A percentile compares a stretch with the other conserved stretches of the same genome.
Conservation (phyloP, 2,797 vertebrate species). For the Dendrocincla fuliginosa region DNA sequence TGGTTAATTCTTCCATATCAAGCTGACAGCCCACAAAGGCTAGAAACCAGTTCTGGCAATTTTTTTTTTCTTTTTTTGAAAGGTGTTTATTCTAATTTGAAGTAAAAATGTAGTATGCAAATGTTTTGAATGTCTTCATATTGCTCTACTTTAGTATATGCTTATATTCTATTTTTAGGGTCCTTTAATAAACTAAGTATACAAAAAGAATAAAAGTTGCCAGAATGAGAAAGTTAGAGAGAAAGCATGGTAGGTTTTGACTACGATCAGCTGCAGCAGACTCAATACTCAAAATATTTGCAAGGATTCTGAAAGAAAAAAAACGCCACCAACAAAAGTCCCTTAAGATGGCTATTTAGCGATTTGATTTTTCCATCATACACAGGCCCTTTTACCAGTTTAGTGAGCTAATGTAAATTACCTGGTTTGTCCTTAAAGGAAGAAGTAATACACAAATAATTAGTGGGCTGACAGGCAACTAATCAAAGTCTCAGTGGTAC, state of each 20-base stretch:
- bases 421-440: constrained; percentile 35
- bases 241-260: neutral
- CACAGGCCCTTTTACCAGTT: neutral
- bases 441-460: constrained; percentile 56
- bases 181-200: neutral
- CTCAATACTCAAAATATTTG: neutral
- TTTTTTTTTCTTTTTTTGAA: neutral
- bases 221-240: neutral
- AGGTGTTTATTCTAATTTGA: neutral
- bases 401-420: constrained; percentile 22
- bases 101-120: neutral
- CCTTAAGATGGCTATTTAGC: neutral
- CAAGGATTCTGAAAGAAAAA: neutral
- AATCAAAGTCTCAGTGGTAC: constrained; percentile 54
- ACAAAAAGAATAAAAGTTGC: neutral
- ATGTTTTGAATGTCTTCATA: neutral
- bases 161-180: neutral
- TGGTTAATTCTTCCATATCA: neutral
- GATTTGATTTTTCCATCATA: constrained; percentile 26
- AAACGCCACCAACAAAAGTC: fast-evolving
- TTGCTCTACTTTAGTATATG: neutral
- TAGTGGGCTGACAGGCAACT: constrained; percentile 46
- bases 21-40: neutral
- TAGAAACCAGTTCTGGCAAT: neutral
- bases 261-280: neutral